A percentile compares a stretch with the other conserved stretches of the same genome.
Evolutionary conservation across 1,140 invertebrate species (phyloP).

Genomic region (Drosophila ananassae): DNA sequence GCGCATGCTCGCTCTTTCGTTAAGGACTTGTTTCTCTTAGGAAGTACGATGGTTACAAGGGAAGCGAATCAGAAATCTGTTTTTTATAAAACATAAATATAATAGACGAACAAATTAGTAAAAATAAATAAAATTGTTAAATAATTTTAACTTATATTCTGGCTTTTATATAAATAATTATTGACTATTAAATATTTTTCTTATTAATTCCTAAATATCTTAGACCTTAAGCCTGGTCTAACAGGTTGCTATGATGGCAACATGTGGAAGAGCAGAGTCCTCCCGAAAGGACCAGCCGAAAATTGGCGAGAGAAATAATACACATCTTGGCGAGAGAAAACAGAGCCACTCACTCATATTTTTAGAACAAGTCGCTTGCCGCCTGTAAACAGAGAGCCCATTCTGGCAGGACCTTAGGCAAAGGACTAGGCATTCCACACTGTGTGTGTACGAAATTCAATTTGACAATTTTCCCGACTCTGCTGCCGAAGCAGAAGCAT

Average conservation of each 20-base stretch:
- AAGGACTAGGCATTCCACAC: slow-evolving; percentile 7
- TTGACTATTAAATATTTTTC: background rate
- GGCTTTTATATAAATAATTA: too few species aligned
- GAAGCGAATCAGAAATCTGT: background rate
- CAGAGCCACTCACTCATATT: slow-evolving; percentile 10
- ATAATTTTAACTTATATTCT: background rate
- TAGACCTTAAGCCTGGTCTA: slow-evolving; percentile 13
- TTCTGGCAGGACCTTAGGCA: slow-evolving; percentile 42
- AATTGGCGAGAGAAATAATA: slow-evolving; percentile 14
- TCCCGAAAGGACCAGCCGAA: slow-evolving; percentile 3
- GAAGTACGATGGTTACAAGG: background rate
- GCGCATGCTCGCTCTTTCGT: slow-evolving; percentile 56
- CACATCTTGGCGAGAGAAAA: background rate
- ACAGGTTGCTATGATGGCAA: slow-evolving; percentile 52
- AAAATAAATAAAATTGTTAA: background rate
- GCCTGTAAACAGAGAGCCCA: slow-evolving; percentile 77
- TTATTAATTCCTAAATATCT: background rate
- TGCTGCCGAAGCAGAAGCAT: slow-evolving; percentile 25
- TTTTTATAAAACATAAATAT: background rate
- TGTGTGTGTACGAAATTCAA: slow-evolving; percentile 59
- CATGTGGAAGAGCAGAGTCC: slow-evolving; percentile 37
- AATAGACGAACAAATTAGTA: too few species aligned
- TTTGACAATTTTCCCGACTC: slow-evolving; percentile 61
- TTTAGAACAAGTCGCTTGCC: slow-evolving; percentile 64
- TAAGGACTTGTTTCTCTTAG: slow-evolving; percentile 43